These are phyloP conservation scores for Micrastur ruficollis DNA, from an alignment of 2,797 vertebrate genomes.

Conservation along the genomic window DNA sequence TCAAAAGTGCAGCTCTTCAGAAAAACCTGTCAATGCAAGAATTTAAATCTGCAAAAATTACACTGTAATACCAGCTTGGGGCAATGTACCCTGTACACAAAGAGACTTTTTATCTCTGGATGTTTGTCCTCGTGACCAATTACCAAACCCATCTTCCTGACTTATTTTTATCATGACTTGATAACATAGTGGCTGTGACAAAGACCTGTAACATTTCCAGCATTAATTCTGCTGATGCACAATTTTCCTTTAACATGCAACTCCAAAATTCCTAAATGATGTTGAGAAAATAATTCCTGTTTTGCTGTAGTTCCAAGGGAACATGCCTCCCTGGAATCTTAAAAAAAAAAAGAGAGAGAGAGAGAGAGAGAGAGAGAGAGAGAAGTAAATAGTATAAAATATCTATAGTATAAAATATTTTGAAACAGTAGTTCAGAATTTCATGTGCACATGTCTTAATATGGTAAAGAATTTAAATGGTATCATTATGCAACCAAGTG, in stretches of 20 bases:
- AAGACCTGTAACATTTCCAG: conserved; percentile 17
- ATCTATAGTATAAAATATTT: background rate
- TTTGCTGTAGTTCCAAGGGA: background rate
- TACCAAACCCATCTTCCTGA: conserved; percentile 17
- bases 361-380: no score
- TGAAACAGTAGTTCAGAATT: background rate
- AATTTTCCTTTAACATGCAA: background rate
- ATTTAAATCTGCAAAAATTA: conserved; percentile 51
- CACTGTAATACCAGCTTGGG: conserved; percentile 17
- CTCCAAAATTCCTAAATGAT: background rate
- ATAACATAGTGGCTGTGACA: background rate
- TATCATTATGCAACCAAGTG: background rate
- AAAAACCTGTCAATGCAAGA: conserved; percentile 38
- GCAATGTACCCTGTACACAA: conserved; percentile 1
- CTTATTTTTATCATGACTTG: conserved; percentile 16
- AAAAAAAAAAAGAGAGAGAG: background rate
- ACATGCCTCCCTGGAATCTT: fast-evolving
- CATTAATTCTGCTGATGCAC: conserved; percentile 1
- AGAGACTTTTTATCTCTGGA: background rate
- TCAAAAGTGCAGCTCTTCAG: conserved; percentile 37
- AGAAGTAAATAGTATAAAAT: background rate
- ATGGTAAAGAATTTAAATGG: background rate
- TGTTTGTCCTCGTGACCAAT: conserved; percentile 18
- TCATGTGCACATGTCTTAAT: background rate
- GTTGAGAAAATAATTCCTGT: background rate